A percentile compares a stretch with the other conserved stretches of the same genome.
These are phyloP conservation scores for Tribolium castaneum DNA, from an alignment of 1,140 invertebrate genomes.

Conservation along the genomic window DNA sequence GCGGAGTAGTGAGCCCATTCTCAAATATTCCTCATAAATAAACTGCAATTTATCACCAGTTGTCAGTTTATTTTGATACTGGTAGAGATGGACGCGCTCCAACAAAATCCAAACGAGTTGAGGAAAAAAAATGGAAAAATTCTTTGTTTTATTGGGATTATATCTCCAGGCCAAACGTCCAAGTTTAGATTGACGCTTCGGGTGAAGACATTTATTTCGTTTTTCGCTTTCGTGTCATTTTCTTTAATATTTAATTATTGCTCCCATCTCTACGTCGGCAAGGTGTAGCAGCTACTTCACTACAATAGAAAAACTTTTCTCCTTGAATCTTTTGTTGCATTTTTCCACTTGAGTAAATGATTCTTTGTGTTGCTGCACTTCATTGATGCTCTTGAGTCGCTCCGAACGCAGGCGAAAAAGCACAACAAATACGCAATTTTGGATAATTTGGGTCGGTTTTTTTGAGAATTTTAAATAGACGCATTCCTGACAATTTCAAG, in stretches of 20 bases:
- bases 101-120: not conserved
- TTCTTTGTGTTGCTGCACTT: constrained; percentile 28
- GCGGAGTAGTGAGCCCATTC: constrained; percentile 18
- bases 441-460: constrained; percentile 25
- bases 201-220: not conserved
- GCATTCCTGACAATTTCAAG: constrained; percentile 24
- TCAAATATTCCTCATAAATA: constrained; percentile 30
- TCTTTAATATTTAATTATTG: not conserved
- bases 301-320: constrained; percentile 20
- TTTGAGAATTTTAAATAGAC: constrained; percentile 11
- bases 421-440: constrained; percentile 30
- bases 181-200: too few species aligned
- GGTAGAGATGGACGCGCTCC: not conserved
- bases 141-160: not conserved
- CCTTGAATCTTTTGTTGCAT: constrained; percentile 21
- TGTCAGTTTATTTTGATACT: constrained; percentile 21
- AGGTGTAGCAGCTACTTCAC: not conserved
- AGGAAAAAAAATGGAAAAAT: not conserved
- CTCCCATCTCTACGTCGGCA: constrained; percentile 12
- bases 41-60: constrained; percentile 17
- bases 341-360: constrained; percentile 41
- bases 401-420: constrained; percentile 5
- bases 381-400: constrained; percentile 20
- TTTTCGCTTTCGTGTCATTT: not conserved
- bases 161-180: too few species aligned